Evolutionary conservation across 1,140 invertebrate genomes (phyloP), one percentile per base, ranked within the genome.

Genomic region (Metopolophium dirhodum): DNA sequence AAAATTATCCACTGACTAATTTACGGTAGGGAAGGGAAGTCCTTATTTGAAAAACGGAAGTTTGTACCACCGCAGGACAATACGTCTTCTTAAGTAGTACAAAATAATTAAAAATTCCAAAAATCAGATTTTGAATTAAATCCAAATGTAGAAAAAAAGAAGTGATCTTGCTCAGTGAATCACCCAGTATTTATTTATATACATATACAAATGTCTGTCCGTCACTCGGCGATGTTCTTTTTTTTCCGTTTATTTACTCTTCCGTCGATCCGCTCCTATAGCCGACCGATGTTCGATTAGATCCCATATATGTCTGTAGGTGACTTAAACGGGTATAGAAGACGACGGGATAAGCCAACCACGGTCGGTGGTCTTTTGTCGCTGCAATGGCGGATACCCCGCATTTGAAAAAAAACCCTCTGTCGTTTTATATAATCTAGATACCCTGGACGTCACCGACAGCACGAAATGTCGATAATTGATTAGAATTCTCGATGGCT

Each of bases 271-370:
- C 45, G 9, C 9, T 22, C n/a, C 49, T 23, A 37, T 23, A n/a
- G 8, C 18, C 2, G 20, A 49, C 47, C 23, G n/a, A 47, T 51
- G 22, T 89, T 89, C 49, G 87, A 89, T 89, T 89, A 89, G 18
- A 89, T n/a, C 0, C 8, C 2, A 22, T 89, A 22, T 89, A 41
- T 41, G 49, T 20, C 87, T 89, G 87, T 37, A 89, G 49, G 87
- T 89, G 87, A 54, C 87, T 89, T 54, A 37, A 89, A 89, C 87
- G 87, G 9, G 49, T 22, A 89, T 23, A 89, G 8, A n/a, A 89
- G 49, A n/a, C 86, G 49, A 88, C 49, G 22, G 20, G 87, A 89
- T 54, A 89, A 37, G 87, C 49, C 49, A 23, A 3, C 47, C 18
- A 14, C 26, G 35, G 9, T n/a, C 85, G 85, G 26, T 23, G 47